These are phyloP conservation scores for Sebastes umbrosus DNA, from an alignment of 2,797 vertebrate species.

Conservation along the genomic window DNA sequence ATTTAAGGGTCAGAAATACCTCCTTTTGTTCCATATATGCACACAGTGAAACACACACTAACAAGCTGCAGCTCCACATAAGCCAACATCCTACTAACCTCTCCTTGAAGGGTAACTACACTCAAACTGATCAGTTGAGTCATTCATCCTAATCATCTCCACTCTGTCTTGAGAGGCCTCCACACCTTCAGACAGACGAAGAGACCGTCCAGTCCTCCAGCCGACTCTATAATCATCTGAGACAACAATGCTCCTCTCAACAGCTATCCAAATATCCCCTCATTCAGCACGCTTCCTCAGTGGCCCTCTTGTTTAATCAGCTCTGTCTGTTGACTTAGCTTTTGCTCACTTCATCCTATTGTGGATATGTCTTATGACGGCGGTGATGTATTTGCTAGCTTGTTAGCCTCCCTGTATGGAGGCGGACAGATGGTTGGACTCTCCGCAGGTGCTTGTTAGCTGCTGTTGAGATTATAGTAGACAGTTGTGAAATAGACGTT, in stretches of 20 bases:
- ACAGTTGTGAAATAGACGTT: neutral
- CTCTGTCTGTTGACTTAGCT: conserved; percentile 60
- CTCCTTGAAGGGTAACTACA: conserved; percentile 83
- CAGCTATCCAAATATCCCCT: conserved; percentile 73
- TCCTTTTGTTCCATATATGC: neutral
- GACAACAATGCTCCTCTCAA: conserved; percentile 78
- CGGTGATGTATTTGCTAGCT: conserved; percentile 48
- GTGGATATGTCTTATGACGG: conserved; percentile 28
- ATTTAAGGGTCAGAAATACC: conserved; percentile 9
- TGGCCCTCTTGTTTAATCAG: conserved; percentile 57
- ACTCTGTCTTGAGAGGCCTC: conserved; percentile 18
- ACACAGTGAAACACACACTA: neutral
- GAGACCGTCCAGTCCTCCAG: conserved; percentile 67
- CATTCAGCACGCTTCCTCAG: conserved; percentile 24
- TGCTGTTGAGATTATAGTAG: conserved; percentile 1
- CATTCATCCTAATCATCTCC: conserved; percentile 89
- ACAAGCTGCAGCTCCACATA: conserved; percentile 57
- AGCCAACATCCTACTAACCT: conserved; percentile 33
- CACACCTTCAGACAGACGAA: conserved; percentile 19
- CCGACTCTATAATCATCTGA: conserved; percentile 83
- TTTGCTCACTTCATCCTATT: conserved; percentile 43
- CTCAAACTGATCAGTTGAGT: conserved; percentile 84
- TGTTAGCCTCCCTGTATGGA: conserved; percentile 38
- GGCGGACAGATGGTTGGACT: conserved; percentile 26
- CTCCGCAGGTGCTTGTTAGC: conserved; percentile 40